Percentiles rank a stretch among this genome's conserved stretches.
Conservation (phyloP, 1,140 invertebrate species). For the Sinonovacula constricta region DNA sequence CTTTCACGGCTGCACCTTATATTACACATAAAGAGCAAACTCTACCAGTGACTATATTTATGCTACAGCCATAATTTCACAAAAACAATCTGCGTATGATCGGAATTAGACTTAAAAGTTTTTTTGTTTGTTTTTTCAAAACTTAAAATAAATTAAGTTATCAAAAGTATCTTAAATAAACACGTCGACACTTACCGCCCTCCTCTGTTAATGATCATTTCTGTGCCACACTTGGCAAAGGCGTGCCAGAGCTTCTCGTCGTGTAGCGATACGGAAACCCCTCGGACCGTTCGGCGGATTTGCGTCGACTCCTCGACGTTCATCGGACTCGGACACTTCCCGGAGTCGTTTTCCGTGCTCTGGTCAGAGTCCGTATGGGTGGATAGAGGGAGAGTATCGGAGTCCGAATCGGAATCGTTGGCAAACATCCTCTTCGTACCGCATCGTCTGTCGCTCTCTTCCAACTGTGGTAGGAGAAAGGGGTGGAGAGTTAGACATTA, state of each 20-base stretch:
- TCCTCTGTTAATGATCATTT: conserved; percentile 99
- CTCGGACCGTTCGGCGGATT: conserved; percentile 1
- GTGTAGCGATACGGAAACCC: conserved; percentile 83
- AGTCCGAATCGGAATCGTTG: neutral
- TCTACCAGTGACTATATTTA: too few species aligned
- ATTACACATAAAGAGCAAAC: too few species aligned
- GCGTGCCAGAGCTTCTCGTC: conserved; percentile 97
- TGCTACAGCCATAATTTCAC: too few species aligned
- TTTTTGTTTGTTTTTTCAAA: too few species aligned
- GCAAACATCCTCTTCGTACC: neutral
- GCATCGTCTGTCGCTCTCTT: too few species aligned
- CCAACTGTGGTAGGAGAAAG: too few species aligned
- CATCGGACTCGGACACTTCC: neutral
- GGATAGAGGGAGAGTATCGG: neutral
- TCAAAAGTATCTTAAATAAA: too few species aligned
- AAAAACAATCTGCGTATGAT: too few species aligned
- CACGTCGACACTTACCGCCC: conserved; percentile 98
- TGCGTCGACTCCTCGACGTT: neutral
- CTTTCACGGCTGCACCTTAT: too few species aligned
- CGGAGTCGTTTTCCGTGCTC: neutral
- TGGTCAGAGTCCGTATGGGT: neutral
- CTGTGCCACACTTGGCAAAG: conserved; percentile 97
- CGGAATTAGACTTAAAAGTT: too few species aligned
- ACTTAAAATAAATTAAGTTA: too few species aligned
- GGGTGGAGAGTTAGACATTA: too few species aligned